phyloP scores from a whole-genome alignment of 2,113 vertebrate genomes.

The Calidris pugnax region DNA sequence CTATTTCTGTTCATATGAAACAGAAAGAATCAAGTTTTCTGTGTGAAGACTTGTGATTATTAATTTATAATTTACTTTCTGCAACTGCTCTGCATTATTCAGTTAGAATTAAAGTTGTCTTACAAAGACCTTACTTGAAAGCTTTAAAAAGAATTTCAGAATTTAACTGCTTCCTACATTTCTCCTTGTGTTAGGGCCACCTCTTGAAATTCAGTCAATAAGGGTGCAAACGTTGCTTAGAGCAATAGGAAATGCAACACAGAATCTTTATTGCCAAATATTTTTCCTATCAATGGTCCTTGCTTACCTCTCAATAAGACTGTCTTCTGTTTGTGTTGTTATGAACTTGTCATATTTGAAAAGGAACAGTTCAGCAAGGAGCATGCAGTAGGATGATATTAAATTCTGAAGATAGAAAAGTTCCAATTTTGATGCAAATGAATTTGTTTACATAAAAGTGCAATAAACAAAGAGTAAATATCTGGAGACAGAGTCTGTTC shows the following conservation, averaged over 20 bases:
- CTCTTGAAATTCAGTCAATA: background rate
- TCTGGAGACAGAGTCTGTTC: background rate
- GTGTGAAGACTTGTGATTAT: background rate
- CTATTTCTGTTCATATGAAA: background rate
- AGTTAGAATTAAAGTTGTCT: background rate
- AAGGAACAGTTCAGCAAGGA: background rate
- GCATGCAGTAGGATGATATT: background rate
- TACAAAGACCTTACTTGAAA: background rate
- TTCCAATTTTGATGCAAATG: background rate
- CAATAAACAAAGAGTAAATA: background rate
- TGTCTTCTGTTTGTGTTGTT: background rate
- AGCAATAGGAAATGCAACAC: background rate
- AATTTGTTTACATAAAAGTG: background rate
- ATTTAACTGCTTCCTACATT: background rate
- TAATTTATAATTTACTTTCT: slow-evolving; percentile 34
- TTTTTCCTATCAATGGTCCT: background rate
- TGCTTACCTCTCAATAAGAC: background rate
- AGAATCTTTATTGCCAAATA: background rate
- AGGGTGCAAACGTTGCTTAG: background rate
- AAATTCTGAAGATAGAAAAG: background rate
- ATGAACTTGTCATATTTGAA: background rate
- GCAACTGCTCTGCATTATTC: background rate
- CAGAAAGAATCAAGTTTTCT: background rate
- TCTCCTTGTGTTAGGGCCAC: background rate
- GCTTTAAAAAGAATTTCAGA: background rate